Base-by-base conservation (phyloP, 2,113 vertebrate species). In the Strix uralensis region DNA sequence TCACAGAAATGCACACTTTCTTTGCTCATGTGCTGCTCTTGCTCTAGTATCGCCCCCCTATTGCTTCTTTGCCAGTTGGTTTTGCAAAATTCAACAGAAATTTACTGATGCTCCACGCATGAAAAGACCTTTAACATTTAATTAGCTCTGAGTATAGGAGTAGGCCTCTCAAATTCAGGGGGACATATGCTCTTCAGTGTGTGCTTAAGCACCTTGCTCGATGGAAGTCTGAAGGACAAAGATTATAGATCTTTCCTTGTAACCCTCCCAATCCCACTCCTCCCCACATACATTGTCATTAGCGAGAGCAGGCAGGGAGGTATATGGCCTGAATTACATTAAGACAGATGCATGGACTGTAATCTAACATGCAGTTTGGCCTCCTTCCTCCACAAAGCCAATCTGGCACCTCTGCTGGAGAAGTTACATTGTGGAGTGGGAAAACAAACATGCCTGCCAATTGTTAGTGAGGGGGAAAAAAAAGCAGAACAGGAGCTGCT, bases 391-490 rank as follows among this genome's bases (percentile, higher is more conserved):
- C 66, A 62, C 67, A 65, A 74, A 83, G 23, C 2, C 11, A 67
- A 32, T 59, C 75, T 83, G 75, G 51, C 75, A 81, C 15, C 46
- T 95, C 85, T 92, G 59, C 75, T 66, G 74, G 58, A 88, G 75
- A 59, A 65, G 72, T 66, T 78, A 21, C 30, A 6, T 7, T 25
- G 36, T 7, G 1, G 88, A 78, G 69, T 46, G 29, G 80, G 90
- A 93, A 96, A 96, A 96, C 29, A 96, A 96, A 61, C 86, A 92
- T 36, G 44, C 59, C 69, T 71, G 67, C 23, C 82, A 74, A 23
- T 21, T 86, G 82, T 62, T 83, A 62, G 44, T 5, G 52, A 18
- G 70, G 5, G 14, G 3, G 9, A 5, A n/a, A 65, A 40, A 44
- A 83, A 40, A 42, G 22, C 54, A 94, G 36, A 87, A 70, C 29